Base-by-base conservation (phyloP, 2,888 invertebrate genomes). In the Myopa testacea region DNA sequence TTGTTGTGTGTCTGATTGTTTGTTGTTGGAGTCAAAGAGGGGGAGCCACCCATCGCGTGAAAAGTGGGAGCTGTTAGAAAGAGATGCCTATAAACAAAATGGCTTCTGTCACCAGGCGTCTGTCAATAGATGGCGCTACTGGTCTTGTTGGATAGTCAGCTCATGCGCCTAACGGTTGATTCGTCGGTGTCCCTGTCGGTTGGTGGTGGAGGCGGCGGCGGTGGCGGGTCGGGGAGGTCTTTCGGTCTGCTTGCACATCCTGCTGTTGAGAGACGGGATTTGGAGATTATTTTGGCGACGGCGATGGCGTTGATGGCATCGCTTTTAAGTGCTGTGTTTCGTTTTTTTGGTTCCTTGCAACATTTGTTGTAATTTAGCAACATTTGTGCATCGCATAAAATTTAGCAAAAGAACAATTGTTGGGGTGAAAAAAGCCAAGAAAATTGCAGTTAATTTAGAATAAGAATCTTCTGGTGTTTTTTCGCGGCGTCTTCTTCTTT, bases 21-120 rank as follows among this genome's bases (percentile, higher is more conserved):
- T 62, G 19, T 62, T 62, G 4, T 4, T 6, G 34, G 37, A 12
- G 34, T 8, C 16, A 5, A 6, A 16, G 55, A 55, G 65, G 78
- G 81, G 77, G 80, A 75, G 78, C 62, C 50, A n/a, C 63, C 65
- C 16, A n/a, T 55, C 37, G 34, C 79, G 82, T 77, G 71, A 78
- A 82, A 80, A 72, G 45, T 72, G 2, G 26, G 12, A 77, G 34
- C 50, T 58, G 77, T 26, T 60, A 45, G 80, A 88, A 80, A 74
- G 85, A 82, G 86, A 86, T 79, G 81, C 80, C 75, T 78, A 84
- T 80, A 88, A 88, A 88, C 88, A 89, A 89, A 89, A 89, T 89
- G 89, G 89, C 89, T 88, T 86, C 86, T 87, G 84, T 88, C 87
- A 87, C 83, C 79, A 58, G 78, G 78, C 82, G 79, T 79, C 82